phyloP scores from a whole-genome alignment of 1,140 invertebrate species.

The Sipha flava region DNA sequence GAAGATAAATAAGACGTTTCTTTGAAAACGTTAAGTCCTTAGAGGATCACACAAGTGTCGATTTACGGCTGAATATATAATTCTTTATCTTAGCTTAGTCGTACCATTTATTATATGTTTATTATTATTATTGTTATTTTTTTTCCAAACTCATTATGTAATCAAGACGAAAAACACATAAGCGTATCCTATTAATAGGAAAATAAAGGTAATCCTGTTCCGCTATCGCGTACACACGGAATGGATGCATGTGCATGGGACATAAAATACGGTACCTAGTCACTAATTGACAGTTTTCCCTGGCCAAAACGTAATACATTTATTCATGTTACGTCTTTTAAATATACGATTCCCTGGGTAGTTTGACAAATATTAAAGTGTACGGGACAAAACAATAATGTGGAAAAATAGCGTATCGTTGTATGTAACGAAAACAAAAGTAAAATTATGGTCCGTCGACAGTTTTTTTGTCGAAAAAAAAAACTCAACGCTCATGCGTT shows the following conservation, averaged over 20 bases:
- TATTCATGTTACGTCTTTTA: neutral
- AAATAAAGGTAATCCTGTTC: neutral
- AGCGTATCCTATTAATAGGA: neutral
- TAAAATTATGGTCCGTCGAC: neutral
- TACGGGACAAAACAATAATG: neutral
- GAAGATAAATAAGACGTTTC: too few relatives aligned
- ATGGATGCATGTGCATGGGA: neutral
- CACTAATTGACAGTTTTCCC: slow-evolving; percentile 12
- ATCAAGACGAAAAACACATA: neutral
- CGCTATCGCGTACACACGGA: neutral
- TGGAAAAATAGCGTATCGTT: neutral
- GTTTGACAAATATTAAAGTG: slow-evolving; percentile 6
- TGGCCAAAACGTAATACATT: slow-evolving; percentile 1
- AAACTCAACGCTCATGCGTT: too few relatives aligned
- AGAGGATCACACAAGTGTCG: too few relatives aligned
- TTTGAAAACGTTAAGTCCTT: too few relatives aligned
- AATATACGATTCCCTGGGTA: neutral
- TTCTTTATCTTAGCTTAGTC: neutral
- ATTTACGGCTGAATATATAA: too few relatives aligned
- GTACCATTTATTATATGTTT: neutral
- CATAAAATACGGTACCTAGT: neutral
- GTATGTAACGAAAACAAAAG: neutral
- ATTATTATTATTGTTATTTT: too few relatives aligned
- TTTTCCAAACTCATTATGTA: too few relatives aligned
- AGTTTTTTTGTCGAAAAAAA: too few relatives aligned